phyloP scores from a whole-genome alignment of 2,113 vertebrate genomes.

The Cercocebus atys region DNA sequence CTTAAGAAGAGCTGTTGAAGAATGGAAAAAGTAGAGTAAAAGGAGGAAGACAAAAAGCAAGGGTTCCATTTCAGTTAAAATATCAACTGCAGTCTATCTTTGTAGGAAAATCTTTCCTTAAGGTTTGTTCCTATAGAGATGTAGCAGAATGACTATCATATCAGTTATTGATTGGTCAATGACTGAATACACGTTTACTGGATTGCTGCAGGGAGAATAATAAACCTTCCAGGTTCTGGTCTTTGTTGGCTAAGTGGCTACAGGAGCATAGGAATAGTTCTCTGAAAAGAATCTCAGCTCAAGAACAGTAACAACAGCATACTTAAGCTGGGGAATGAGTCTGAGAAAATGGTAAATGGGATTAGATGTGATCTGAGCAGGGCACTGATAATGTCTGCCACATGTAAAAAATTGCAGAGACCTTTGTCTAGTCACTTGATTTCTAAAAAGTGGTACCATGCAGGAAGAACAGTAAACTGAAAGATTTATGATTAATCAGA shows the following conservation, averaged over 20 bases:
- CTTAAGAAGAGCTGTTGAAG: not conserved
- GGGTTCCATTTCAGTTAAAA: not conserved
- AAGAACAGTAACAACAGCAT: not conserved
- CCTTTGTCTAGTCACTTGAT: not conserved
- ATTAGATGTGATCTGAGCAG: not conserved
- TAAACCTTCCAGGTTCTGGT: not conserved
- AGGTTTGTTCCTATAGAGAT: too few species aligned
- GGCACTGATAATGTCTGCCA: not conserved
- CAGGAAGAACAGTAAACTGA: not conserved
- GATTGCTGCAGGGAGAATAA: not conserved
- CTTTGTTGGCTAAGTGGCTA: not conserved
- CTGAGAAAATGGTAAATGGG: not conserved
- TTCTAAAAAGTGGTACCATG: not conserved
- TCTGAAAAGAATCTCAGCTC: not conserved
- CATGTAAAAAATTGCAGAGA: not conserved
- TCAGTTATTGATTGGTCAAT: not conserved
- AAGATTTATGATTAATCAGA: not conserved
- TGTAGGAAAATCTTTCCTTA: not conserved
- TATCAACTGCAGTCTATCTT: not conserved
- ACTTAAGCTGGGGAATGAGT: not conserved
- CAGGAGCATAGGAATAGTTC: not conserved
- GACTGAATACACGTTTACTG: too few species aligned
- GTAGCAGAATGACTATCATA: not conserved
- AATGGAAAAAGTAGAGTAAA: not conserved
- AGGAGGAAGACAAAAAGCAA: not conserved